Evolutionary conservation across 92 coral and sea anemone species (phyloP), one percentile per base, ranked within the genome.

Genomic region (Virgularia gustaviana): DNA sequence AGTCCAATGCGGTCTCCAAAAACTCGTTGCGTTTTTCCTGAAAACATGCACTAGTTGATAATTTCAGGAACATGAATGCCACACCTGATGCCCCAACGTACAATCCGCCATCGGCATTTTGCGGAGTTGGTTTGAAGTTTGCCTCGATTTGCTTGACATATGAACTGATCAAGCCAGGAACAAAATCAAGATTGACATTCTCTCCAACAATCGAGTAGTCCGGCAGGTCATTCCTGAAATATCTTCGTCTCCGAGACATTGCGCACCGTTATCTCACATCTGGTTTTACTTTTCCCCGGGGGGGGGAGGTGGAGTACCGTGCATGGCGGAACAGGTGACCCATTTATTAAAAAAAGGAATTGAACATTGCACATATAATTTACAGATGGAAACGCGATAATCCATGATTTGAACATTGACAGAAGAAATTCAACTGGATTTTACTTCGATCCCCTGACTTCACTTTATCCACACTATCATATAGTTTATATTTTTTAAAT

Each of bases 61-160:
- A 86, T 35, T 73, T 71, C 43, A 83, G 83, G 57, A 88, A 83
- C 13, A 95, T 85, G 68, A 83, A 91, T 2, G 85, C 90, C 9
- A 83, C 76, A 4, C 97, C 97, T 23, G 86, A 83, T n/a, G 84
- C 84, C 0, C 97, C 97, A 15, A 91, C 88, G 43, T 91, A 91
- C 59, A 91, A 65, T 4, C 97, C 97, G 0, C 95, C 97, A 64
- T 83, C 89, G 18, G 72, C 70, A 85, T 85, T 88, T n/a, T 78
- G 78, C 0, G 63, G 36, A 9, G 57, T 34, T 2, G 97, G 90
- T 23, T 95, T 88, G 30, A 85, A 85, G 29, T 75, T 63, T 32
- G 71, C 70, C 23, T 73, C 83, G 49, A 91, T 91, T 49, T 65
- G 59, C 6, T 49, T 65, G 4, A 91, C 63, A 51, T 80, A 65